phyloP scores from a whole-genome alignment of 2,888 invertebrate genomes.

The Dilophus febrilis region DNA sequence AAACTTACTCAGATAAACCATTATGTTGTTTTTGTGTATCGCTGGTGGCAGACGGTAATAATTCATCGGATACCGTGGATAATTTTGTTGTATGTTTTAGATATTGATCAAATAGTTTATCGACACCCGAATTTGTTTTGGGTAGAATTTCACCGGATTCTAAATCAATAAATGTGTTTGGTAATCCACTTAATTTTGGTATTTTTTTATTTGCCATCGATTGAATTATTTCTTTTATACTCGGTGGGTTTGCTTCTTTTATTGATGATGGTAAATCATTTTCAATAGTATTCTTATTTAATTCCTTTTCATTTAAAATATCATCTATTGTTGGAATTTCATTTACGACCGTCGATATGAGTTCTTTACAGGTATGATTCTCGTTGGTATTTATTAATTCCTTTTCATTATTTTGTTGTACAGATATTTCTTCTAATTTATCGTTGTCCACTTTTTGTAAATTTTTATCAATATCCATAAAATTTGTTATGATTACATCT shows the following conservation, averaged over 20 bases:
- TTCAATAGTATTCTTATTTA: no score
- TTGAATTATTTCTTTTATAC: not conserved
- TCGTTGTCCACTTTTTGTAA: no score
- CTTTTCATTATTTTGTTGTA: not conserved
- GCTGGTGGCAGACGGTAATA: no score
- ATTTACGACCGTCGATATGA: not conserved
- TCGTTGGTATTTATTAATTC: not conserved
- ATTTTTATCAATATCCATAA: no score
- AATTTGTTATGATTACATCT: no score
- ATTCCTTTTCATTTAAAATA: no score
- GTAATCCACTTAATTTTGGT: constrained; percentile 36
- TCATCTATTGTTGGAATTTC: not conserved
- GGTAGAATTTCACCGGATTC: constrained; percentile 31
- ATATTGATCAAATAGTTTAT: constrained; percentile 52
- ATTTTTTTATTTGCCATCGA: not conserved
- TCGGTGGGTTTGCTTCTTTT: not conserved
- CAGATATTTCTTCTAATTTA: no score
- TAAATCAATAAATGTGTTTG: constrained; percentile 42
- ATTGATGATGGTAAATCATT: not conserved
- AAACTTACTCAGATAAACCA: no score
- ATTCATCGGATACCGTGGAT: no score
- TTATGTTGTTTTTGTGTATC: no score
- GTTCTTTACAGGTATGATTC: no score
- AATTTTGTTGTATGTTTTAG: constrained; percentile 45
- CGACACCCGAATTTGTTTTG: constrained; percentile 39